A percentile compares a stretch with the other conserved stretches of the same genome.
Evolutionary conservation across 2,888 invertebrate genomes (phyloP).

Genomic region (Drosophila ezoana): DNA sequence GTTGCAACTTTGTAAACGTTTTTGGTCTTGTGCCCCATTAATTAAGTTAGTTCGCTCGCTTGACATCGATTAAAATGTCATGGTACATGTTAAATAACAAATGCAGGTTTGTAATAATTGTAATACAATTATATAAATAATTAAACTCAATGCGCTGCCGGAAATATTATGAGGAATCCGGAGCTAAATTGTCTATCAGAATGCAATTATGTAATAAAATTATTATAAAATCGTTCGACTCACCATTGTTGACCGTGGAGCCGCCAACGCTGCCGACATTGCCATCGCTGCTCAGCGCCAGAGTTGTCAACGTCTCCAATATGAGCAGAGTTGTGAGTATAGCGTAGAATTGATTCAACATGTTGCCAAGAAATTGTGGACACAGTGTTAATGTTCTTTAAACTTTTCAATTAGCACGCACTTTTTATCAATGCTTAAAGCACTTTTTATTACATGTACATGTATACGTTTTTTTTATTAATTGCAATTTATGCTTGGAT

Average conservation of each 20-base stretch:
- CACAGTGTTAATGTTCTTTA: conserved; percentile 13
- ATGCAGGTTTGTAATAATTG: conserved; percentile 14
- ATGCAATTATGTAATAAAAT: conserved; percentile 10
- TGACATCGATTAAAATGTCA: conserved; percentile 21
- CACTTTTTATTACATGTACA: conserved; percentile 4
- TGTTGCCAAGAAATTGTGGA: conserved; percentile 25
- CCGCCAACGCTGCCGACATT: conserved; percentile 57
- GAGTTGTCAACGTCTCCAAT: conserved; percentile 21
- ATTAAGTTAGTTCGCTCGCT: conserved; percentile 34
- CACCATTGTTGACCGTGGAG: conserved; percentile 80
- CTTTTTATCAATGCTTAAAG: conserved; percentile 24
- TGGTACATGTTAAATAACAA: conserved; percentile 18
- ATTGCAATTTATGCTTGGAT: conserved; percentile 32
- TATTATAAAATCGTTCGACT: conserved; percentile 53
- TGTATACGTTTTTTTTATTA: background rate
- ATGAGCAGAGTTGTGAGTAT: conserved; percentile 30
- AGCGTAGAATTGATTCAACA: conserved; percentile 31
- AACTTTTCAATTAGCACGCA: conserved; percentile 36
- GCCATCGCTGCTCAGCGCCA: conserved; percentile 60
- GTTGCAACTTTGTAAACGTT: conserved; percentile 23
- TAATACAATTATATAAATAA: conserved; percentile 52
- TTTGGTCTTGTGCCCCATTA: conserved; percentile 12
- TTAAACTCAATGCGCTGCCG: conserved; percentile 18
- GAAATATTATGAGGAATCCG: conserved; percentile 21
- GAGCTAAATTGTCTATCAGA: conserved; percentile 5